Evolutionary conservation across 2,888 invertebrate species (phyloP).

Genomic region (Leptarthrus brevirostris): DNA sequence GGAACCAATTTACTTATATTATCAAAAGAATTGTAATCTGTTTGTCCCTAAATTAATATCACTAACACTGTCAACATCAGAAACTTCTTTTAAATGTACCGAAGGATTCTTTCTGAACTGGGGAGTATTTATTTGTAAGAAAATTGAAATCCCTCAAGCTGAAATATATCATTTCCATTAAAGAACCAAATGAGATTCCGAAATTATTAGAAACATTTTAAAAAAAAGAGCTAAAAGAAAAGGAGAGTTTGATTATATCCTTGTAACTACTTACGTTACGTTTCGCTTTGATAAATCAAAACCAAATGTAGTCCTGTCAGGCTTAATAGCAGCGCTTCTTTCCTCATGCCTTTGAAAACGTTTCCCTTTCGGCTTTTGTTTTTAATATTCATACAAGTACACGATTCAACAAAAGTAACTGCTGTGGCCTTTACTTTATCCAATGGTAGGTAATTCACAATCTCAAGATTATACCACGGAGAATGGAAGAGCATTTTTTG

Average conservation of each 20-base stretch:
- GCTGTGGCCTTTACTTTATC: background rate
- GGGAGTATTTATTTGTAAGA: too few species aligned
- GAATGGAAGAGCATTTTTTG: too few species aligned
- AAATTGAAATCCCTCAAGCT: constrained; percentile 21
- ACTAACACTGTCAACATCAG: too few species aligned
- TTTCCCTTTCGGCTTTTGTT: constrained; percentile 19
- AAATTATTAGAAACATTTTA: constrained; percentile 17
- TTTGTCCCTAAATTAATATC: too few species aligned
- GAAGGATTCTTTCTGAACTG: too few species aligned
- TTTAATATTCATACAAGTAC: constrained; percentile 18
- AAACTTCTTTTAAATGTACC: too few species aligned
- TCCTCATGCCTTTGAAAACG: constrained; percentile 5
- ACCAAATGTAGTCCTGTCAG: constrained; percentile 28
- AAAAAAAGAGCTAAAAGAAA: constrained; percentile 4
- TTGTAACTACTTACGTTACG: constrained; percentile 15
- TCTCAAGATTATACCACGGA: too few species aligned
- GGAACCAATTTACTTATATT: too few species aligned
- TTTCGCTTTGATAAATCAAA: constrained; percentile 32
- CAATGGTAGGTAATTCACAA: too few species aligned
- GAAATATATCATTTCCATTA: constrained; percentile 34
- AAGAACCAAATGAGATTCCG: constrained; percentile 13
- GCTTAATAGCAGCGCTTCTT: constrained; percentile 9
- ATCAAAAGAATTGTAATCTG: too few species aligned
- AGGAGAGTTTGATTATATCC: constrained; percentile 25
- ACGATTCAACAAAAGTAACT: constrained; percentile 33